Percentiles rank a stretch among this genome's conserved stretches.
Evolutionary conservation across 92 coral and sea anemone genomes (phyloP).

Genomic region (Zoanthus gigantus): DNA sequence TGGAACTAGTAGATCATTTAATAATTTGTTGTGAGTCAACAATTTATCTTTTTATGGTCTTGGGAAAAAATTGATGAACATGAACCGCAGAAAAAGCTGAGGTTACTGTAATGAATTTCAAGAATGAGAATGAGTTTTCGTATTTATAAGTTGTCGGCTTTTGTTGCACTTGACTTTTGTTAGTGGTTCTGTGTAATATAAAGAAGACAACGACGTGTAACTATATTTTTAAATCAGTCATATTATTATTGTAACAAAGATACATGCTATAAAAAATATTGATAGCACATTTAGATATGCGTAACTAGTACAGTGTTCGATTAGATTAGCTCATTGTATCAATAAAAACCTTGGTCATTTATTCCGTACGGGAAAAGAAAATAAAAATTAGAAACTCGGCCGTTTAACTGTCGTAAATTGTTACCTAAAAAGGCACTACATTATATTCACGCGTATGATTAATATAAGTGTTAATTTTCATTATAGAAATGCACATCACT

Average conservation of each 20-base stretch:
- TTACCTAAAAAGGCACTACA: too few relatives aligned
- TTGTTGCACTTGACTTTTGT: not conserved
- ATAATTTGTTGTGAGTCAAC: too few relatives aligned
- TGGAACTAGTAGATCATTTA: too few relatives aligned
- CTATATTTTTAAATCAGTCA: not conserved
- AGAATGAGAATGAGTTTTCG: not conserved
- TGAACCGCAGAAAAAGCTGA: not conserved
- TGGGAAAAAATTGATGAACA: not conserved
- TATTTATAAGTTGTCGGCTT: slow-evolving; percentile 29
- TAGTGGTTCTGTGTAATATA: slow-evolving; percentile 9
- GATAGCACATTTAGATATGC: not conserved
- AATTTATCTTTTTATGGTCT: too few relatives aligned
- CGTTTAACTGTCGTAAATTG: too few relatives aligned
- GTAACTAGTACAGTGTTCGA: not conserved
- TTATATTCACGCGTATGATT: too few relatives aligned
- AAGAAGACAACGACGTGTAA: slow-evolving; percentile 5
- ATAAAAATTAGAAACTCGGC: not conserved
- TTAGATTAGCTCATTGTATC: not conserved
- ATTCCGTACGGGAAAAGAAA: not conserved
- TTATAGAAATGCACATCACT: too few relatives aligned
- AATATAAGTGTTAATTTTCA: too few relatives aligned
- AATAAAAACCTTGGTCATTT: not conserved
- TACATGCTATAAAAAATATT: not conserved
- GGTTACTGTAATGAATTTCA: too few relatives aligned
- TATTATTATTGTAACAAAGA: not conserved